These are phyloP conservation scores for Drosophila meridionalis DNA, from an alignment of 2,888 invertebrate species.

Conservation along the genomic window DNA sequence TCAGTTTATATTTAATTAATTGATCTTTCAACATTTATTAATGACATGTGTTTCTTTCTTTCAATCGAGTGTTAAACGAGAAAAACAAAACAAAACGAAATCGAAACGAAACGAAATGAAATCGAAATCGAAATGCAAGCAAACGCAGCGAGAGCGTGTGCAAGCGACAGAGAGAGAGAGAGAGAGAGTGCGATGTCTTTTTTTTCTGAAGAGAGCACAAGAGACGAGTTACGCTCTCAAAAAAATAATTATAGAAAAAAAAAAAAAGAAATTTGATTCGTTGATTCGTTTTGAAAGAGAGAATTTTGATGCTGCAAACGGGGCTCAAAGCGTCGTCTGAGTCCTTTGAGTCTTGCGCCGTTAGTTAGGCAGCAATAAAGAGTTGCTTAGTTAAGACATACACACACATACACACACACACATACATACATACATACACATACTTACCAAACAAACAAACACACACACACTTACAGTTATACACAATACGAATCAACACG, in stretches of 20 bases:
- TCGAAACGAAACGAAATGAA: slow-evolving; percentile 33
- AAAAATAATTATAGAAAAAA: not conserved
- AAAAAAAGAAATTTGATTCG: slow-evolving; percentile 24
- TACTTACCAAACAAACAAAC: not conserved
- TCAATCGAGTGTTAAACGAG: slow-evolving; percentile 71
- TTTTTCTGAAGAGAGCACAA: slow-evolving; percentile 3
- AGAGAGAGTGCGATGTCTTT: slow-evolving; percentile 10
- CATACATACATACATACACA: not conserved
- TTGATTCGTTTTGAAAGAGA: slow-evolving; percentile 54
- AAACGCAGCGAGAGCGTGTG: slow-evolving; percentile 36
- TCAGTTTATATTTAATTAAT: slow-evolving; percentile 81
- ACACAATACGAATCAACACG: slow-evolving; percentile 17
- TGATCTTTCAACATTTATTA: slow-evolving; percentile 73
- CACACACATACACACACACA: slow-evolving; percentile 8
- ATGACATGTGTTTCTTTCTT: slow-evolving; percentile 74
- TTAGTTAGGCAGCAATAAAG: slow-evolving; percentile 45
- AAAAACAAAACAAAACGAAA: slow-evolving; percentile 39
- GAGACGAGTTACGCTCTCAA: slow-evolving; percentile 28
- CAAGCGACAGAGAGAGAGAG: slow-evolving; percentile 19
- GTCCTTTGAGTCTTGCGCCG: slow-evolving; percentile 21
- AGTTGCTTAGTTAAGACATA: slow-evolving; percentile 33
- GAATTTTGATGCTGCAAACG: slow-evolving; percentile 21
- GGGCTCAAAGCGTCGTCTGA: slow-evolving; percentile 20
- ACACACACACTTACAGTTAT: slow-evolving; percentile 13
- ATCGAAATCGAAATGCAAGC: slow-evolving; percentile 13